Evolutionary conservation across 2,113 vertebrate species (phyloP), one percentile per base, ranked within the genome.

Genomic region (Grammomys dolichurus): DNA sequence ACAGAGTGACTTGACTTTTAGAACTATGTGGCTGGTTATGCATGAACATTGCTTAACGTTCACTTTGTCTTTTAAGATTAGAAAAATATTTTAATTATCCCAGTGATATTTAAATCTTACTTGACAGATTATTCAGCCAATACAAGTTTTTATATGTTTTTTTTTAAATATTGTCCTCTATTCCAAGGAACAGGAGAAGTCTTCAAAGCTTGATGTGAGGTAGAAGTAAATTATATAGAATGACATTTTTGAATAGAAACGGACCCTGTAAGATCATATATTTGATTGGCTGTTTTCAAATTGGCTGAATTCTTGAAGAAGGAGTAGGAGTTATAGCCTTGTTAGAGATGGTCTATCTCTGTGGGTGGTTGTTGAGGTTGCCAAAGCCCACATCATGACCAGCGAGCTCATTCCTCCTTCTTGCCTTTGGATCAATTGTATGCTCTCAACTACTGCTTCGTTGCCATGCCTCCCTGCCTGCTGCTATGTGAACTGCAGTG

Each of bases 1-100:
- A 72, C 48, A 96, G 97, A 98, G 73, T 96, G 58, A 85, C 11
- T 95, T 96, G 72, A 94, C 73, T 98, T 97, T 95, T 92, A 89
- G 81, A 97, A 97, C 58, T 81, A 77, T 89, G 33, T 31, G 80
- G 0, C 81, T 96, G 88, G 36, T 82, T 95, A 86, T 78, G 60
- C 60, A 63, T n/a, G 72, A 91, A 48, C 7, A 84, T 95, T 94
- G 93, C 28, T 40, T 65, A 65, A 54, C 33, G 67, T 36, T 72
- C 43, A 89, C 11, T 87, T 87, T 87, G 63, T 95, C 56, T 82
- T 80, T 73, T 81, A 67, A 92, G 31, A 43, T 86, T 89, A 81
- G 72, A 56, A 48, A 72, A 46, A 78, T 51, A 76, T 73, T 73
- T 63, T 91, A 84, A 87, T 90, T 77, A 82, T 87, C 63, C 72